phyloP scores from a whole-genome alignment of 2,113 vertebrate species.

The Halcyon senegalensis region DNA sequence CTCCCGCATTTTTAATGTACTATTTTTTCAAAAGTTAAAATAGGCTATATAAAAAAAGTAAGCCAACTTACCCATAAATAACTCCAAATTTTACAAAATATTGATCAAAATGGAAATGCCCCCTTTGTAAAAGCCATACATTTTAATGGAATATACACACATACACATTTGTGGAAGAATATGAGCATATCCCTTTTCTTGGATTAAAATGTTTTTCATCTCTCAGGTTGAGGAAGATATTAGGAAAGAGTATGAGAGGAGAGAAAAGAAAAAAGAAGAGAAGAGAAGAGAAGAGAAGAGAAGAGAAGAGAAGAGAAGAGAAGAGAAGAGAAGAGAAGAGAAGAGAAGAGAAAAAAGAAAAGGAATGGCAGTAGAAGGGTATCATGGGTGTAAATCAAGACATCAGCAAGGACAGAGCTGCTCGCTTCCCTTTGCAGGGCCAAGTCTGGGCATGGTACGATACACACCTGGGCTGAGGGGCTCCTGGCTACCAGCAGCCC shows the following conservation, averaged over 20 bases:
- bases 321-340: no score
- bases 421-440: fast-evolving
- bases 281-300: no score
- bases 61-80: not conserved
- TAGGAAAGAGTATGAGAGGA: not conserved
- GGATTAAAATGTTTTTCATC: not conserved
- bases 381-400: not conserved
- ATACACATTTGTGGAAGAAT: not conserved
- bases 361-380: not conserved
- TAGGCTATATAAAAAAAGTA: not conserved
- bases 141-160: not conserved
- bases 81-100: not conserved
- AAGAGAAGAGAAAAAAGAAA: not conserved
- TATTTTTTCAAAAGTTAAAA: not conserved
- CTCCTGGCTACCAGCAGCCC: not conserved
- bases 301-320: no score
- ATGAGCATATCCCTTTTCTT: not conserved
- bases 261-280: not conserved
- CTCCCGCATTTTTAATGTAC: not conserved
- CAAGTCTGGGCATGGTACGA: fast-evolving
- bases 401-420: fast-evolving
- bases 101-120: not conserved
- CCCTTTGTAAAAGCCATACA: not conserved
- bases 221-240: fast-evolving
- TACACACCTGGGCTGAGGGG: not conserved